A percentile compares a stretch with the other conserved stretches of the same genome.
Evolutionary conservation across 1,140 invertebrate genomes (phyloP).

Genomic region (Homalodisca vitripennis): DNA sequence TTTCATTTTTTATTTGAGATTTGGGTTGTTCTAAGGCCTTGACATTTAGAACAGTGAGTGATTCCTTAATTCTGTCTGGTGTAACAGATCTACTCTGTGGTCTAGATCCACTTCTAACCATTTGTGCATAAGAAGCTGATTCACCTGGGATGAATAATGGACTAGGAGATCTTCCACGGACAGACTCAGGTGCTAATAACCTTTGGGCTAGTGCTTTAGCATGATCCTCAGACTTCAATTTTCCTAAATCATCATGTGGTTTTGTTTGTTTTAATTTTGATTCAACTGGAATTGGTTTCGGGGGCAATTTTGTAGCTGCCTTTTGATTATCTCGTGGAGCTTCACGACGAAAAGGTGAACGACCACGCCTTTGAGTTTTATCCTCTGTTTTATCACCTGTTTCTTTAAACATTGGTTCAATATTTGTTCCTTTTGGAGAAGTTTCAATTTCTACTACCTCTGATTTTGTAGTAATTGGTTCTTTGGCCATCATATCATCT

Average conservation of each 20-base stretch:
- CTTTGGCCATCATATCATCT: constrained; percentile 44
- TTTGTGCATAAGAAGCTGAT: constrained; percentile 69
- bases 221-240: constrained; percentile 29
- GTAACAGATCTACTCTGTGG: constrained; percentile 30
- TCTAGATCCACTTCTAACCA: constrained; percentile 59
- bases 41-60: background rate
- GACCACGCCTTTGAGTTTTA: constrained; percentile 44
- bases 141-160: constrained; percentile 71
- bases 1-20: no score
- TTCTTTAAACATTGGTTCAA: background rate
- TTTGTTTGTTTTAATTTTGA: background rate
- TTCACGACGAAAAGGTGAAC: constrained; percentile 45
- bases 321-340: constrained; percentile 26
- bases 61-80: constrained; percentile 27
- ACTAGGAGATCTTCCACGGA: constrained; percentile 57
- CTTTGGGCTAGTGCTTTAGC: background rate
- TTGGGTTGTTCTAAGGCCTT: no score
- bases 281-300: constrained; percentile 20
- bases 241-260: background rate
- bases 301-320: background rate
- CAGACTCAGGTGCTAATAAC: constrained; percentile 14
- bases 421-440: background rate
- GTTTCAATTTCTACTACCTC: background rate
- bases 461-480: background rate
- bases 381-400: background rate